phyloP scores from a whole-genome alignment of 2,888 invertebrate species.

The Tridacna gigas region DNA sequence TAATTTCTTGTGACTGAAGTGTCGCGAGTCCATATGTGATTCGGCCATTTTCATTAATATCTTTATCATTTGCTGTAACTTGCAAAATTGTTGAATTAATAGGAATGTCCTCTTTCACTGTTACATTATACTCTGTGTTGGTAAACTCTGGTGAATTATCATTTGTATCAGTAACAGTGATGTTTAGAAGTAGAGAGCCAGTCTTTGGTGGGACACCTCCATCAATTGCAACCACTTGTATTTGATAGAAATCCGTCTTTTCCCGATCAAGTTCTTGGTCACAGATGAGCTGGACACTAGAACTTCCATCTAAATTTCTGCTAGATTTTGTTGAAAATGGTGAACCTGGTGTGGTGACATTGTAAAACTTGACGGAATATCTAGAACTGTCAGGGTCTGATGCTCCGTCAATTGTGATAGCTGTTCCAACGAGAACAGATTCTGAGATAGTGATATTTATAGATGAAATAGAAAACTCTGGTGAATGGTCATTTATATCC shows the following conservation, averaged over 20 bases:
- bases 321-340: slow-evolving; percentile 71
- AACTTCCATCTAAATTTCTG: slow-evolving; percentile 72
- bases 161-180: slow-evolving; percentile 76
- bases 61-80: slow-evolving; percentile 94
- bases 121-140: slow-evolving; percentile 68
- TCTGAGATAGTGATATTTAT: slow-evolving; percentile 73
- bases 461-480: slow-evolving; percentile 70
- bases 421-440: slow-evolving; percentile 65
- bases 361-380: slow-evolving; percentile 74
- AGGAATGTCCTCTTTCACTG: slow-evolving; percentile 74
- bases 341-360: slow-evolving; percentile 68
- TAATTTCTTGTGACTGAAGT: slow-evolving; percentile 64
- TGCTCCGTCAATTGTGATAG: slow-evolving; percentile 73
- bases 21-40: slow-evolving; percentile 84
- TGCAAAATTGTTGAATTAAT: slow-evolving; percentile 72
- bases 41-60: slow-evolving; percentile 91
- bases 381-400: slow-evolving; percentile 73
- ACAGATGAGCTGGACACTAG: slow-evolving; percentile 74
- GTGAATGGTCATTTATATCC: slow-evolving; percentile 82
- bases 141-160: slow-evolving; percentile 77
- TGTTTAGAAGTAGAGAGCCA: slow-evolving; percentile 70
- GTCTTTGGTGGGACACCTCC: slow-evolving; percentile 72
- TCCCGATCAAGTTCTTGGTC: slow-evolving; percentile 75
- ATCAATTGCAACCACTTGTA: slow-evolving; percentile 75
- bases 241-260: slow-evolving; percentile 66